phyloP scores from a whole-genome alignment of 1,140 invertebrate genomes.

The Microvelia longipes region DNA sequence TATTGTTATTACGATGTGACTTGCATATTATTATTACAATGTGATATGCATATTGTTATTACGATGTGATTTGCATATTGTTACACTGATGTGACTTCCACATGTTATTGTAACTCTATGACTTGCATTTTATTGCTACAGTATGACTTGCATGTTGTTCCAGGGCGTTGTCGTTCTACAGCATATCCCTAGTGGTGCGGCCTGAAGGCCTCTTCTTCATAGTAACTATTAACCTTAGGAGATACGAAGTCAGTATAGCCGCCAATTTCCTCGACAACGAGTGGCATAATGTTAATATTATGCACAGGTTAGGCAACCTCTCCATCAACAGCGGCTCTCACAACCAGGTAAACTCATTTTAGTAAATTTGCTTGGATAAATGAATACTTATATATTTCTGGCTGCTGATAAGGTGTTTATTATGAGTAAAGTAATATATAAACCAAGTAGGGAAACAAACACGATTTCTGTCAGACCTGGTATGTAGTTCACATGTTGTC shows the following conservation, averaged over 20 bases:
- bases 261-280: slow-evolving; percentile 55
- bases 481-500: too few species aligned
- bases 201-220: slow-evolving; percentile 48
- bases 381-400: too few species aligned
- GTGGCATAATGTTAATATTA: slow-evolving; percentile 61
- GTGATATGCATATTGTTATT: neutral
- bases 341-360: slow-evolving; percentile 34
- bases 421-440: too few species aligned
- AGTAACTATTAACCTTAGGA: slow-evolving; percentile 36
- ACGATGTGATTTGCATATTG: neutral
- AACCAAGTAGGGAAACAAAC: too few species aligned
- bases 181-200: slow-evolving; percentile 28
- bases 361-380: too few species aligned
- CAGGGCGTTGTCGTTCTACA: slow-evolving; percentile 3
- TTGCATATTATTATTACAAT: neutral
- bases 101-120: neutral
- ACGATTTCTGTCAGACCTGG: too few species aligned
- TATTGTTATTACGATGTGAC: too few species aligned
- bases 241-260: slow-evolving; percentile 44
- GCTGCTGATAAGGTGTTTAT: too few species aligned
- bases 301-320: slow-evolving; percentile 47
- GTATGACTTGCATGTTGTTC: neutral
- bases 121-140: neutral
- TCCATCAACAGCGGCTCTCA: slow-evolving; percentile 39
- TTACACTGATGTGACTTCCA: neutral